Evolutionary conservation across 2,113 vertebrate genomes (phyloP).

Genomic region (Polyodon spathula): DNA sequence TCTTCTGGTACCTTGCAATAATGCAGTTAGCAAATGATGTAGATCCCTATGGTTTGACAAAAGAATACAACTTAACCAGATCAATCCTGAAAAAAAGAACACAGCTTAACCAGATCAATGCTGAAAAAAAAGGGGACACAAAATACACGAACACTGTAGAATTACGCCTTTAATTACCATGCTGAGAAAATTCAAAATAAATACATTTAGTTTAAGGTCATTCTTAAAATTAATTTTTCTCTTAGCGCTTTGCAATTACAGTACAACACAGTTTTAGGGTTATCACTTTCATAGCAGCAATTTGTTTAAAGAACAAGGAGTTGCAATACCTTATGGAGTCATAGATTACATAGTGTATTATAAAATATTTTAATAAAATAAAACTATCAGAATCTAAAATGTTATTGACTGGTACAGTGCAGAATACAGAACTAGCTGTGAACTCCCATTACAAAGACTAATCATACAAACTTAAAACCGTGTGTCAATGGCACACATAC

Average conservation of each 20-base stretch:
- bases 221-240: neutral
- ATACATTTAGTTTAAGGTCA: neutral
- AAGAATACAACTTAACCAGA: no score
- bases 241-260: neutral
- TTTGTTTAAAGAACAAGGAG: neutral
- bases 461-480: neutral
- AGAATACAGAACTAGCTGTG: neutral
- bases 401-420: neutral
- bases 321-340: no score
- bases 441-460: neutral
- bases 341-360: neutral
- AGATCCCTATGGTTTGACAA: no score
- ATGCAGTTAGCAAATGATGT: no score
- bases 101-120: no score
- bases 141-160: no score
- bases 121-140: no score
- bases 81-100: no score
- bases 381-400: neutral
- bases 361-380: neutral
- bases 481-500: no score
- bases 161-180: no score
- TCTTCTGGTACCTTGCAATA: no score
- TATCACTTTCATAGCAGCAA: neutral
- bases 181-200: neutral
- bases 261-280: neutral